Evolutionary conservation across 2,888 invertebrate species (phyloP), one percentile per base, ranked within the genome.

Genomic region (Philaethria dido): DNA sequence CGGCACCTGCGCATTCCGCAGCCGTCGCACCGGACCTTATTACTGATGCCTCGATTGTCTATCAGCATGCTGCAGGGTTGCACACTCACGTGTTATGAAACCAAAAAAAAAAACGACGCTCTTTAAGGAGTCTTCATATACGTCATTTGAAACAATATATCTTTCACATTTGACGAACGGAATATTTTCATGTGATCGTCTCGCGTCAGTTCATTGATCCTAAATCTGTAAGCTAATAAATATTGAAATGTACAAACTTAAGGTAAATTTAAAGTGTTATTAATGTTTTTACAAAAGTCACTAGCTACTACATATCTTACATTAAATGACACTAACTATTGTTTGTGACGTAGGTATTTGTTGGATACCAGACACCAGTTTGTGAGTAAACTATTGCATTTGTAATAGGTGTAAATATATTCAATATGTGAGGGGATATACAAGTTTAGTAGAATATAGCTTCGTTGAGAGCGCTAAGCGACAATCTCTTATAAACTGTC

Each of bases 1-100:
- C n/a, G 20, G 33, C 54, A 45, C 55, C 52, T 44, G 62, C 62
- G 62, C 52, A 62, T 39, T 44, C 44, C 22, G 25, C 39, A 44
- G 33, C 52, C 44, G 55, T 36, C 54, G 55, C 55, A 36, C 16
- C 29, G 59, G 55, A 22, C 45, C 20, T 52, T 25, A 55, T 36
- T 14, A 39, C 20, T 39, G 39, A 22, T 29, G 14, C 39, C 20
- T 39, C 39, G 55, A 13, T 54, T 29, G 18, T 18, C 54, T 54
- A 16, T 16, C 13, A 54, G 33, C 14, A 14, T 9, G 5, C 22
- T 13, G 11, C 48, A 48, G 22, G 14, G 13, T 1, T 48, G 50
- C 9, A 29, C 29, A 14, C 50, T 44, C 48, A 5, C 25, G 1
- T 20, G 0, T 22, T 2, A 20, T 4, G 9, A 47, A 20, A 48